A percentile compares a stretch with the other conserved stretches of the same genome.
Conservation (phyloP, 2,888 invertebrate genomes). For the Asteroscopus sphinx region DNA sequence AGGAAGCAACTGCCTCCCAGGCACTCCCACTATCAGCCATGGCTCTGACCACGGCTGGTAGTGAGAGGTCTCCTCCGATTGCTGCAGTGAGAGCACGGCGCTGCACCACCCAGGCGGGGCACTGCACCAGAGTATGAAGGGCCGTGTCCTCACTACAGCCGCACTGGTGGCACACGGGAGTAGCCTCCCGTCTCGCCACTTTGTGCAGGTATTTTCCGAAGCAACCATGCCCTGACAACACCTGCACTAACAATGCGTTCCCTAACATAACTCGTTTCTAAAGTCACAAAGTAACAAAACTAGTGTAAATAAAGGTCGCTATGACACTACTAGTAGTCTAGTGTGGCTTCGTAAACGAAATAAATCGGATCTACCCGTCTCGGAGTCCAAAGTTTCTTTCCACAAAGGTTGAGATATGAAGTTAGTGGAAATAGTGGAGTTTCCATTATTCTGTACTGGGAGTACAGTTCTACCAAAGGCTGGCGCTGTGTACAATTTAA, state of each 20-base stretch:
- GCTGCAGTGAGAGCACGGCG: no score
- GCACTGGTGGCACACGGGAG: no score
- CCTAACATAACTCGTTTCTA: slow-evolving; percentile 7
- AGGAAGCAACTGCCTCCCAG: no score
- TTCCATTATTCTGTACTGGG: slow-evolving; percentile 51
- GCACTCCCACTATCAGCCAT: no score
- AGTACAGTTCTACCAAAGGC: slow-evolving; percentile 40
- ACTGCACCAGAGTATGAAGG: no score
- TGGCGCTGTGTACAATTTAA: slow-evolving; percentile 51
- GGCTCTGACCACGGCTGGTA: no score
- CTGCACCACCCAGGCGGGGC: no score
- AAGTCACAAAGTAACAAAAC: slow-evolving; percentile 13
- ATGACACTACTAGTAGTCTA: slow-evolving; percentile 20
- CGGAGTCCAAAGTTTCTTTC: slow-evolving; percentile 55
- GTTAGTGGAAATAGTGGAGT: slow-evolving; percentile 52
- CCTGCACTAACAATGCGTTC: background rate
- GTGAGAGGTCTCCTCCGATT: no score
- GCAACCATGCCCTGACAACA: no score
- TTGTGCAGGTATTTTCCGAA: no score
- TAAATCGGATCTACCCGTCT: slow-evolving; percentile 70
- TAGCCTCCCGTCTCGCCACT: no score
- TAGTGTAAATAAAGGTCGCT: slow-evolving; percentile 25
- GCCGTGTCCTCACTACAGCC: no score
- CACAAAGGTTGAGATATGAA: slow-evolving; percentile 59
- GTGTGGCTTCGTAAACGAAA: slow-evolving; percentile 47